Percentiles rank a stretch among this genome's conserved stretches.
These are phyloP conservation scores for Pristionchus arcanus DNA, from an alignment of 2,888 invertebrate genomes.

Conservation along the genomic window DNA sequence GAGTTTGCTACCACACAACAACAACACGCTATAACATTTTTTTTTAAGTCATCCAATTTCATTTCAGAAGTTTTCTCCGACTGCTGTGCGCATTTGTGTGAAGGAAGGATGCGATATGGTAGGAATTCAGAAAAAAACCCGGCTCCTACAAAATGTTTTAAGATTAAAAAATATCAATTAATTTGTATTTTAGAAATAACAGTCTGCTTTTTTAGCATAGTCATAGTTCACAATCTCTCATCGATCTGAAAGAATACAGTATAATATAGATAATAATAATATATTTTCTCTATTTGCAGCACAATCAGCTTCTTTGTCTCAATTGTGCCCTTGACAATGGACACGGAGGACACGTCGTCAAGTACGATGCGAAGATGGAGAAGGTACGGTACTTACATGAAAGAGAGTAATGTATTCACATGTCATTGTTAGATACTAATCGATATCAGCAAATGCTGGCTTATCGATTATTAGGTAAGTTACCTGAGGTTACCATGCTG, in stretches of 20 bases:
- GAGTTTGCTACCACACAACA: neutral
- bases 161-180: neutral
- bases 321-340: neutral
- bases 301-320: conserved; percentile 16
- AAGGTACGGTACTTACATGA: conserved; percentile 16
- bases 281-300: neutral
- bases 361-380: conserved; percentile 45
- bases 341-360: neutral
- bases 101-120: conserved; percentile 31
- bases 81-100: neutral
- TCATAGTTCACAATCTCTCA: neutral
- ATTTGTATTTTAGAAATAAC: neutral
- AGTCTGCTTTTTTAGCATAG: too few species aligned
- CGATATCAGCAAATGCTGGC: neutral
- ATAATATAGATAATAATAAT: neutral
- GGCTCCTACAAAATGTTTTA: neutral
- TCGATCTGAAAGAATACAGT: neutral
- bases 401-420: neutral
- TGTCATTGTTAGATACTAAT: neutral
- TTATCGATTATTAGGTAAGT: neutral
- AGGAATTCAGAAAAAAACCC: neutral
- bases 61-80: conserved; percentile 42
- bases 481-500: too few species aligned
- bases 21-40: too few species aligned
- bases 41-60: too few species aligned